phyloP scores from a whole-genome alignment of 2,797 vertebrate species.

The Rhinella marina region DNA sequence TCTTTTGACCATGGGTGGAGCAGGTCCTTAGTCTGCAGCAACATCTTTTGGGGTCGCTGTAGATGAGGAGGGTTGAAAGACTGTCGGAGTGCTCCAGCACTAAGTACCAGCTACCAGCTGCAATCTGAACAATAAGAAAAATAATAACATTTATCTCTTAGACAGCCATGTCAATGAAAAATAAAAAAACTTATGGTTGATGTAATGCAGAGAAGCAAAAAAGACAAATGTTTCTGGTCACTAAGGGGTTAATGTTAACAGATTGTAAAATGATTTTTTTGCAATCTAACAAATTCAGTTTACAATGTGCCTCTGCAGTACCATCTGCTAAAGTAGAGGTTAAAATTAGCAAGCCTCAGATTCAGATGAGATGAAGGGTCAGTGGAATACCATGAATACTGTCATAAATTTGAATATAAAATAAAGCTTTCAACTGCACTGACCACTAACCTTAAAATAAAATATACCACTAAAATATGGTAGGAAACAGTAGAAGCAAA shows the following conservation, averaged over 20 bases:
- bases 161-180: no score
- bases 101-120: no score
- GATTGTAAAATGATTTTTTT: neutral
- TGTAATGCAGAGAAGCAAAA: no score
- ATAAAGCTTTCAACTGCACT: constrained; percentile 40
- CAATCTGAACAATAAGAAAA: no score
- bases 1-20: no score
- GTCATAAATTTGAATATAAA: constrained; percentile 23
- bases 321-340: constrained; percentile 17
- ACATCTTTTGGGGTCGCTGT: no score
- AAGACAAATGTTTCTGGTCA: no score
- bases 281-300: neutral
- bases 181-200: no score
- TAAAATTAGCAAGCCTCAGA: constrained; percentile 36
- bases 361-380: constrained; percentile 17
- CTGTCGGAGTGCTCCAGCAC: no score
- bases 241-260: neutral
- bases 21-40: no score
- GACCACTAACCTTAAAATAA: constrained; percentile 1
- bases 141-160: no score
- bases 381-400: constrained; percentile 20
- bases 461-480: neutral
- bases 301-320: neutral
- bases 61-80: no score
- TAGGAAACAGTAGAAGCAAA: neutral